These are phyloP conservation scores for Zapus hudsonius DNA, from an alignment of 2,113 vertebrate genomes.

Conservation along the genomic window DNA sequence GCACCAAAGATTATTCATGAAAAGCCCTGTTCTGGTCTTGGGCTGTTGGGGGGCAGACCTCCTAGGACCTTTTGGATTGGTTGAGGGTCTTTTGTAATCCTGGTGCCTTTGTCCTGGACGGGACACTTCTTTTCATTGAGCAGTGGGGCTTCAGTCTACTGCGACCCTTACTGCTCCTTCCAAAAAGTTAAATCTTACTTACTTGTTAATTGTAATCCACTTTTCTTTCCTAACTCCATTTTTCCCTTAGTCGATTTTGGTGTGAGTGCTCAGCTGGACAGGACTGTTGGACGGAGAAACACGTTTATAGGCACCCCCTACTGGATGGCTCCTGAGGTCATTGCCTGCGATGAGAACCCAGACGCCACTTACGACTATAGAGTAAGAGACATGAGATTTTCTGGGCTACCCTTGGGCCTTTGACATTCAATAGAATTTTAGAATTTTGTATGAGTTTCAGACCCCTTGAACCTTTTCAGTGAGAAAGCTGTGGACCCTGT, in stretches of 20 bases:
- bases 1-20: neutral
- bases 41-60: neutral
- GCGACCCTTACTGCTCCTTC: neutral
- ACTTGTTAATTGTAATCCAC: neutral
- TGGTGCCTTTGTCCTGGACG: neutral
- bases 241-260: slow-evolving; percentile 94
- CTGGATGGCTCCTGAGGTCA: slow-evolving; percentile 99
- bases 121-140: rapidly evolving
- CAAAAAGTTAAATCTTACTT: rapidly evolving
- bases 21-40: neutral
- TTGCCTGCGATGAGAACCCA: slow-evolving; percentile 98
- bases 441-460: neutral
- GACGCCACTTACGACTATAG: slow-evolving; percentile 99
- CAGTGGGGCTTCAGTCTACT: neutral
- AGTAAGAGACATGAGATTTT: slow-evolving; percentile 84
- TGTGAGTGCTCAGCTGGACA: slow-evolving; percentile 97
- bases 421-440: no score
- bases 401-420: neutral
- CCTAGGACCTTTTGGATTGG: neutral
- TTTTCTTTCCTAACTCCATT: neutral
- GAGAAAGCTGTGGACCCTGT: neutral
- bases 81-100: neutral
- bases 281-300: slow-evolving; percentile 97
- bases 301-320: slow-evolving; percentile 98
- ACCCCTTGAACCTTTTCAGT: neutral